Evolutionary conservation across 92 coral and sea anemone species (phyloP).

Genomic region (Zoanthus sansibaricus): DNA sequence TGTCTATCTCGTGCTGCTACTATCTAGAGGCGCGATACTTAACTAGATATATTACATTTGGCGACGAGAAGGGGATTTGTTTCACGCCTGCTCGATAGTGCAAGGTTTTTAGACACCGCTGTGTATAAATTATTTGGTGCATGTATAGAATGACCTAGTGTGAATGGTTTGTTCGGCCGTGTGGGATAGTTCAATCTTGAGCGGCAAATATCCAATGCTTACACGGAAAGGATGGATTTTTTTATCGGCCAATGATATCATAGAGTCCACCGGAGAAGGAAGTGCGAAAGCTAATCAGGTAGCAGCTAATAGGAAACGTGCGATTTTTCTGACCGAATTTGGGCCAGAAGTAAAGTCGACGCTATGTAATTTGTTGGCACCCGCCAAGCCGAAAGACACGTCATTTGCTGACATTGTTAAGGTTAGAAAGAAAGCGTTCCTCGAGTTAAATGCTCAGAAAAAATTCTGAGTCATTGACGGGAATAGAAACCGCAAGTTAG

Average conservation of each 20-base stretch:
- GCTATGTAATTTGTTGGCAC: not conserved
- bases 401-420: conserved; percentile 34
- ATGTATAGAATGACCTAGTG: not conserved
- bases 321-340: conserved; percentile 54
- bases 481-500: too few relatives aligned
- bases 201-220: conserved; percentile 52
- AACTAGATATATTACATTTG: not conserved
- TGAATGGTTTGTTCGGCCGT: conserved; percentile 52
- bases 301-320: conserved; percentile 56
- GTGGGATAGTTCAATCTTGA: conserved; percentile 47
- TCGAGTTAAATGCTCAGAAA: too few relatives aligned
- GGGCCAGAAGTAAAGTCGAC: not conserved
- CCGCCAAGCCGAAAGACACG: conserved; percentile 52
- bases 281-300: conserved; percentile 31
- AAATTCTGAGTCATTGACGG: too few relatives aligned
- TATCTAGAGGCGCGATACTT: not conserved
- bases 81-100: not conserved
- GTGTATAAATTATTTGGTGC: not conserved
- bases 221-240: conserved; percentile 65
- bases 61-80: conserved; percentile 1
- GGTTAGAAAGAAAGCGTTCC: too few relatives aligned
- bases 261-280: conserved; percentile 51
- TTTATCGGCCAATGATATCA: conserved; percentile 62
- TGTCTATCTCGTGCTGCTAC: too few relatives aligned
- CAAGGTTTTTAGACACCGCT: not conserved